phyloP scores from a whole-genome alignment of 1,140 invertebrate species.

The Macrocentrus cingulum region DNA sequence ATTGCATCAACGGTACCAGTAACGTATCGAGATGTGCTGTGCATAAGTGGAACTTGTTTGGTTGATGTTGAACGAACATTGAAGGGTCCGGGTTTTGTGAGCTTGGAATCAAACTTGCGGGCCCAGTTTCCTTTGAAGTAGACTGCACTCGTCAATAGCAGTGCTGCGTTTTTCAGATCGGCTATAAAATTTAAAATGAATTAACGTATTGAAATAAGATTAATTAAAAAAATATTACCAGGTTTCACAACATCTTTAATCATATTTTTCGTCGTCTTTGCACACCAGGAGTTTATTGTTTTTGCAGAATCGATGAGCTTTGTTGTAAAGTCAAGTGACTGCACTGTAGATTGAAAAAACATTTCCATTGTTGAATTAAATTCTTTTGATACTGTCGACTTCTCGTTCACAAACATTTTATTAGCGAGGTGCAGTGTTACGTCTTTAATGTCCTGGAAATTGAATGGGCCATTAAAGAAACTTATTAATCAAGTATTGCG shows the following conservation, averaged over 20 bases:
- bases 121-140: slow-evolving; percentile 81
- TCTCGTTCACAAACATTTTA: not conserved
- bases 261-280: not conserved
- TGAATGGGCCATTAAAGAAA: not conserved
- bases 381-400: not conserved
- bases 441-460: slow-evolving; percentile 31
- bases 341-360: not conserved
- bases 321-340: not conserved
- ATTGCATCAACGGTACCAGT: slow-evolving; percentile 56
- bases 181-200: slow-evolving; percentile 6
- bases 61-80: slow-evolving; percentile 41
- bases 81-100: slow-evolving; percentile 62
- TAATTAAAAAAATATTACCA: not conserved
- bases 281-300: slow-evolving; percentile 6
- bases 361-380: slow-evolving; percentile 1
- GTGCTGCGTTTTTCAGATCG: slow-evolving; percentile 52
- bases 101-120: slow-evolving; percentile 64
- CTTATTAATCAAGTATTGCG: too few species aligned
- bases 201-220: not conserved
- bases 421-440: not conserved
- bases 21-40: slow-evolving; percentile 56
- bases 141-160: slow-evolving; percentile 72
- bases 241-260: slow-evolving; percentile 5
- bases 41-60: slow-evolving; percentile 64
- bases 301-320: not conserved